Conservation (phyloP, 2,113 vertebrate species). For the Corapipo altera region DNA sequence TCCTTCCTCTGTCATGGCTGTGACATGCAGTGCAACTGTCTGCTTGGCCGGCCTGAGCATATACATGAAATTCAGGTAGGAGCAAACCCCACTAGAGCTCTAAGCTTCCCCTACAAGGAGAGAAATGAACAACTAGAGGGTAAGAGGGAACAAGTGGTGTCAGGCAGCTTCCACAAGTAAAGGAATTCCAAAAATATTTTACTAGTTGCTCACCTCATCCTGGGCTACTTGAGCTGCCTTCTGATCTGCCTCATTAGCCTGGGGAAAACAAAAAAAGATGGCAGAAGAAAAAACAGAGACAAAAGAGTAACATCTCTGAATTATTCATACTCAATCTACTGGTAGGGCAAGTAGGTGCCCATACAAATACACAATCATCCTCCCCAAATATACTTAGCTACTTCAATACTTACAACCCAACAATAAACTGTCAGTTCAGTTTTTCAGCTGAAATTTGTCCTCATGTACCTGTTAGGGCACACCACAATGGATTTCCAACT, state of each 20-base stretch:
- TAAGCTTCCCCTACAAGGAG: background rate
- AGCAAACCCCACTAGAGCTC: background rate
- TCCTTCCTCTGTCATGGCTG: background rate
- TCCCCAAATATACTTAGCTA: background rate
- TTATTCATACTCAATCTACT: background rate
- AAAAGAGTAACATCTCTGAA: background rate
- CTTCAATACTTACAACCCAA: background rate
- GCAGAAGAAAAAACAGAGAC: background rate
- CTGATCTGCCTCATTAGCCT: constrained; percentile 75
- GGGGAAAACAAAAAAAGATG: background rate
- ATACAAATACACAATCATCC: background rate
- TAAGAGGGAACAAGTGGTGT: background rate
- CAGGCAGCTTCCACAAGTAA: background rate
- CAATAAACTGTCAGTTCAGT: background rate
- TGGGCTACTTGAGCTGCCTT: constrained; percentile 85
- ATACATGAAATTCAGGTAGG: background rate
- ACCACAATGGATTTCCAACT: background rate
- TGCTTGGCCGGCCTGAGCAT: background rate
- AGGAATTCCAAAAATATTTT: background rate
- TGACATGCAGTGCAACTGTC: background rate
- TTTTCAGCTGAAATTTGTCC: background rate
- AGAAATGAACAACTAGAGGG: background rate
- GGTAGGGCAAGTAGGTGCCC: background rate
- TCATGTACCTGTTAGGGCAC: background rate
- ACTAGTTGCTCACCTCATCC: constrained; percentile 83